Evolutionary conservation across 2,113 vertebrate species (phyloP).

Genomic region (Phrynosoma blainvillii): DNA sequence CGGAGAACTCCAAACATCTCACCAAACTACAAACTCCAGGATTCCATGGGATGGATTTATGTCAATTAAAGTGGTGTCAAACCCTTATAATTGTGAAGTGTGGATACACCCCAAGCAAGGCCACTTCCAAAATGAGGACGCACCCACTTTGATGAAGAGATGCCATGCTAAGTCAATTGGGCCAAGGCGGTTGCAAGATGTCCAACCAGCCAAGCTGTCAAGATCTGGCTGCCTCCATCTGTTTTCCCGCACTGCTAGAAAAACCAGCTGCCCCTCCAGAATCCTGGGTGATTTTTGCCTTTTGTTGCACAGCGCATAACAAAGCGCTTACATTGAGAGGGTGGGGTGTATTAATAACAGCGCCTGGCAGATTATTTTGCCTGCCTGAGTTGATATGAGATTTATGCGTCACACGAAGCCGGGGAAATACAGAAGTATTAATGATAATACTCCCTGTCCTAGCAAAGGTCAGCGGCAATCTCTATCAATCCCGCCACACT

Average conservation of each 20-base stretch:
- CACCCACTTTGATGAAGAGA: background rate
- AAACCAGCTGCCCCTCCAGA: background rate
- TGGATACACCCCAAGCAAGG: too few relatives aligned
- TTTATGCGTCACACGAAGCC: conserved; percentile 57
- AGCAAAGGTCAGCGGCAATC: conserved; percentile 75
- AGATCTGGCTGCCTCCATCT: background rate
- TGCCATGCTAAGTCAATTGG: too few relatives aligned
- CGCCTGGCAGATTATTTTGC: conserved; percentile 53
- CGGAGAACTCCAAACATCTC: too few relatives aligned
- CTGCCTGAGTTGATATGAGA: conserved; percentile 59
- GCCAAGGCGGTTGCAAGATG: background rate
- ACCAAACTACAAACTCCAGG: too few relatives aligned
- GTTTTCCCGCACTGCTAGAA: background rate
- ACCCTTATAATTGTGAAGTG: too few relatives aligned
- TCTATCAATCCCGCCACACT: conserved; percentile 69
- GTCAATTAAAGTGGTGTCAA: too few relatives aligned
- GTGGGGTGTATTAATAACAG: conserved; percentile 38
- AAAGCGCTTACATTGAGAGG: conserved; percentile 1
- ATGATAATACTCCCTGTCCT: conserved; percentile 71
- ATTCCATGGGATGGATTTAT: too few relatives aligned
- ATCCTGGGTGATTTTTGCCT: background rate
- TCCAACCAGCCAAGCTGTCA: background rate
- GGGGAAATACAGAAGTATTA: conserved; percentile 67
- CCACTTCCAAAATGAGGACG: background rate
- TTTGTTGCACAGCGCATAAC: accelerated